Base-by-base conservation (phyloP, 1,140 invertebrate species). In the Drosophila pseudoananassae region DNA sequence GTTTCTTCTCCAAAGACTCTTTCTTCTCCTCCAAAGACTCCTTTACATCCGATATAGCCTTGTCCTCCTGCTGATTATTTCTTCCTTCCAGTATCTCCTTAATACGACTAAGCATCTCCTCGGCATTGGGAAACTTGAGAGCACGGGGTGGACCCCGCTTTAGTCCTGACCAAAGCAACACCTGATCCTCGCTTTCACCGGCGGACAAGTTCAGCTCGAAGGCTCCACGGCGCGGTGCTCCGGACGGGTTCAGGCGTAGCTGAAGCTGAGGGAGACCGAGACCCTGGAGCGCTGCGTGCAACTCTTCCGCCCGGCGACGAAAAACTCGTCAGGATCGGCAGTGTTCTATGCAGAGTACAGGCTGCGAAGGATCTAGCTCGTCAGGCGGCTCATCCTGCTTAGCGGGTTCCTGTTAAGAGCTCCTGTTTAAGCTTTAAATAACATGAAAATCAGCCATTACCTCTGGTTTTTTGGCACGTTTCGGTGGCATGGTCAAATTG, bases 301-400 rank as follows among this genome's bases (percentile, higher is more conserved):
- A 36, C 51, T 90, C 85, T 38, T 76, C 55, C 20, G 90, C 90
- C 38, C 90, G 90, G 12, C 83, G 72, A 15, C 77, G 69, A 59
- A 91, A 91, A 10, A 91, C 90, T 20, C 66, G 79, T 74, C 83
- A 88, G 23, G 83, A 88, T 14, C 78, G 76, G 9, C 84, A 88
- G 38, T 88, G 84, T 31, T 88, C 83, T 3, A 88, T 73, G 40
- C 58, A 69, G 12, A 88, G 69, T n/a, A 77, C 79, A 0, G 83
- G 83, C 25, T 54, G 51, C 10, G 14, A 46, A 0, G 56, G 23
- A 56, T 87, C 61, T 15, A 87, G 12, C 4, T 27, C 70, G n/a
- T 52, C 43, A 14, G 7, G 25, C 4, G 8, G 14, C 10, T 38
- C 45, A 9, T n/a, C 25, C 33, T 12, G 17, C 1, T 12, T 23